Evolutionary conservation across 2,888 invertebrate genomes (phyloP), one percentile per base, ranked within the genome.

Genomic region (Siphonodentalium dalli): DNA sequence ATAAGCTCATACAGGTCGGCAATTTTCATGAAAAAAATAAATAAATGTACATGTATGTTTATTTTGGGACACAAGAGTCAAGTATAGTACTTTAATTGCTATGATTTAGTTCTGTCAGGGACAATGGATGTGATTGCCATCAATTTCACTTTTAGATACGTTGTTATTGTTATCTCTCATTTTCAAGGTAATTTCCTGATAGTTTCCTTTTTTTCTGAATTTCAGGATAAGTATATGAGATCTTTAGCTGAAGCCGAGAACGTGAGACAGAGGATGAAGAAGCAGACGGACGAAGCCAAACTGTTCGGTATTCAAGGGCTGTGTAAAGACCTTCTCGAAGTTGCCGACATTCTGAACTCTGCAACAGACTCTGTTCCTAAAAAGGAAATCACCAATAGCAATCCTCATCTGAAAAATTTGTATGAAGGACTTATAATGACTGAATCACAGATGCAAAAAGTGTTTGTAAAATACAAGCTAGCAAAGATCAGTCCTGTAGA

Each of bases 161-260:
- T n/a, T n/a, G n/a, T n/a, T n/a, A n/a, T n/a, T n/a, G n/a, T n/a
- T n/a, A n/a, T n/a, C n/a, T n/a, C n/a, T n/a, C n/a, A n/a, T n/a
- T n/a, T n/a, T n/a, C n/a, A n/a, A n/a, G n/a, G n/a, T n/a, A n/a
- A n/a, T n/a, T n/a, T n/a, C n/a, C n/a, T n/a, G n/a, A n/a, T n/a
- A n/a, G n/a, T n/a, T n/a, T n/a, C n/a, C n/a, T n/a, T n/a, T n/a
- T n/a, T n/a, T n/a, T n/a, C n/a, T n/a, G n/a, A n/a, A n/a, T n/a
- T n/a, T n/a, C n/a, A n/a, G n/a, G n/a, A n/a, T n/a, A n/a, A 97
- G 83, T 99, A 98, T 82, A 92, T 92, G 82, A 85, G 98, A 55
- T 89, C 97, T 0, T 80, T 99, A 58, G 99, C 99, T 0, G 98
- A 99, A 72, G 89, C 91, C 28, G 98, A 99, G 85, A 99, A 99